Evolutionary conservation across 2,888 invertebrate species (phyloP), one percentile per base, ranked within the genome.

Genomic region (Linnaemya tessellans): DNA sequence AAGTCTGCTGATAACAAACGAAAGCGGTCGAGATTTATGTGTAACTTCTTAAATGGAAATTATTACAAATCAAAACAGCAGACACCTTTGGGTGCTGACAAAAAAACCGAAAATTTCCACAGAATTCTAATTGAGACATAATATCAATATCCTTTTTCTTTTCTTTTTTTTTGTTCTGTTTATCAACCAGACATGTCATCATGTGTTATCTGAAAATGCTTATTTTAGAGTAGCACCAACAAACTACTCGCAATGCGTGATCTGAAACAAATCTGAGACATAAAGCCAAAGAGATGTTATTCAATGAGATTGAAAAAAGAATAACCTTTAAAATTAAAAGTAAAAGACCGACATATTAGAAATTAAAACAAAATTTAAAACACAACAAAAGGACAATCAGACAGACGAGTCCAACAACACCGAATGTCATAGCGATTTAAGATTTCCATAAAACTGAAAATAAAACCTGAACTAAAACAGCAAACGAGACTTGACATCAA

Each of bases 71-170:
- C 82, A 82, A 82, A 85, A 82, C 81, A 86, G 75, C 81, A 84
- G 86, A 86, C 84, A 84, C 84, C 75, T 85, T 78, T 71, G 64
- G 51, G 43, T 46, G 65, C 49, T 65, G 46, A 56, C 68, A 82
- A 46, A 54, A 38, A 62, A 75, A 70, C 83, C 83, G 87, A 87
- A 71, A 83, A 56, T 80, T 90, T 90, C 90, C 84, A 2, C 43
- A 87, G 90, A 91, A 90, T 88, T 89, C 87, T 88, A 89, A 90
- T 89, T 89, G 89, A 90, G 90, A 81, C 88, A 89, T 89, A 80
- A 79, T 60, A 51, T 67, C n/a, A 7, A 58, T 51, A 43, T 62
- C 71, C 77, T 82, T 70, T 70, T 56, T 41, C 35, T 18, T 64
- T 46, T 64, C 11, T 68, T 46, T 18, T 46, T 25, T 38, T 7